phyloP scores from a whole-genome alignment of 2,888 invertebrate genomes.

The Acanthoscelides obtectus region DNA sequence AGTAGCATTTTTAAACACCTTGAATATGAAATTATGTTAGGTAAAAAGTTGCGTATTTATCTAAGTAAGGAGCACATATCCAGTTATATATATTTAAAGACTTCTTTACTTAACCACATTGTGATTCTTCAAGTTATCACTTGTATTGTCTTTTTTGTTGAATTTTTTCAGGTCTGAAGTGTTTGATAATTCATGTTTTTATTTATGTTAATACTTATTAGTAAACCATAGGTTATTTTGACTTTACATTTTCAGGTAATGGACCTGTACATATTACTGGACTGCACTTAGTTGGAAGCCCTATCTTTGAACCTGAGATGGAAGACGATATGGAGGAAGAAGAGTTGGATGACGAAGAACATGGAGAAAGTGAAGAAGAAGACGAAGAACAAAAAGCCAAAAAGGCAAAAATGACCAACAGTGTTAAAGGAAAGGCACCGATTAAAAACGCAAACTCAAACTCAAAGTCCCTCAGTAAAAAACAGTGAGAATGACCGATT shows the following conservation, averaged over 20 bases:
- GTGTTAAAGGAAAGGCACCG: constrained; percentile 66
- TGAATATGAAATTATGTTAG: too few relatives aligned
- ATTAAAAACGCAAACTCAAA: constrained; percentile 49
- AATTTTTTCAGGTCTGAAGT: too few relatives aligned
- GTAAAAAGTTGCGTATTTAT: too few relatives aligned
- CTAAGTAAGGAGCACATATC: too few relatives aligned
- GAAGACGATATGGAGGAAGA: constrained; percentile 76
- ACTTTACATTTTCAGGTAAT: constrained; percentile 35
- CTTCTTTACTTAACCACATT: too few relatives aligned
- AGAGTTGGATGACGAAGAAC: constrained; percentile 75
- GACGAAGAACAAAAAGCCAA: constrained; percentile 71
- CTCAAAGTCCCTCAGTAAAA: not conserved
- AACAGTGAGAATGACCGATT: not conserved
- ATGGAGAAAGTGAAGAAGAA: constrained; percentile 70
- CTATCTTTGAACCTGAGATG: constrained; percentile 72
- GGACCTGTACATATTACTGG: constrained; percentile 84
- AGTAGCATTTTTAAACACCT: too few relatives aligned
- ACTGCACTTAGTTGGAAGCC: constrained; percentile 74
- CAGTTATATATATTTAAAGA: too few relatives aligned
- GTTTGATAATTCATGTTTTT: too few relatives aligned
- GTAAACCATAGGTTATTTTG: too few relatives aligned
- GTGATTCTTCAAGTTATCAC: too few relatives aligned
- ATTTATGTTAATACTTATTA: too few relatives aligned
- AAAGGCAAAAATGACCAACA: constrained; percentile 71
- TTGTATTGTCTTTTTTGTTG: too few relatives aligned